These are phyloP conservation scores for Ailuropoda melanoleuca DNA, from an alignment of 2,113 vertebrate species.

Conservation along the genomic window DNA sequence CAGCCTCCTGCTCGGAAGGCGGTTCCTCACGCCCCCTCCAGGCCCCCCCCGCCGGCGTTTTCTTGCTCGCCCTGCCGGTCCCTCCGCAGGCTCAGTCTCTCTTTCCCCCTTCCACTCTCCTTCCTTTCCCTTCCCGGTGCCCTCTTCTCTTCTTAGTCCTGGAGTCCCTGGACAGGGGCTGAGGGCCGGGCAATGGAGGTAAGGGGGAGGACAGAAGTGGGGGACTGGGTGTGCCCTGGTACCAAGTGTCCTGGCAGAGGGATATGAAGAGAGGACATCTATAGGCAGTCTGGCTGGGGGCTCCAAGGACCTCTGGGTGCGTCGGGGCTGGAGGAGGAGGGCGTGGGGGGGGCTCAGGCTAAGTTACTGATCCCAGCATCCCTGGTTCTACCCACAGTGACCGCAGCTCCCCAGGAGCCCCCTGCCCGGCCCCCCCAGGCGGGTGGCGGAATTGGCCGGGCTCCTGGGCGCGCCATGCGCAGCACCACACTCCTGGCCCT, in stretches of 20 bases:
- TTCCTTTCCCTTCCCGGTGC: background rate
- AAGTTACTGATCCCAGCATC: constrained; percentile 40
- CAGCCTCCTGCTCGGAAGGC: background rate
- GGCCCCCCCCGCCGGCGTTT: background rate
- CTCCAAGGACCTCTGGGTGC: background rate
- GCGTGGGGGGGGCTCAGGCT: background rate
- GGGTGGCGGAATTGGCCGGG: background rate
- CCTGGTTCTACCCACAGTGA: constrained; percentile 82
- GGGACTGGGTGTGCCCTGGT: background rate
- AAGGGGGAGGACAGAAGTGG: background rate
- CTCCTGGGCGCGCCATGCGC: constrained; percentile 84
- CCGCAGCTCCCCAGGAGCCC: constrained; percentile 68
- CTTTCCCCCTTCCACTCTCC: background rate
- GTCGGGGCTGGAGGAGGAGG: background rate
- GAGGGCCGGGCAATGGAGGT: constrained; percentile 57
- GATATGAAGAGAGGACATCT: background rate
- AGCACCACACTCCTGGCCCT: constrained; percentile 89
- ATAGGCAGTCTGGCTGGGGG: background rate
- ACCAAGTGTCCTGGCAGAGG: background rate
- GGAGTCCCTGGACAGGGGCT: constrained; percentile 1
- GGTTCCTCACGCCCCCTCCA: background rate
- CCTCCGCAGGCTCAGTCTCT: background rate
- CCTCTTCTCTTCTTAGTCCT: background rate
- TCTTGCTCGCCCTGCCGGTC: background rate
- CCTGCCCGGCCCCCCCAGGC: constrained; percentile 21